Evolutionary conservation across 2,113 vertebrate species (phyloP), one percentile per base, ranked within the genome.

Genomic region (Phyllopteryx taeniolatus): DNA sequence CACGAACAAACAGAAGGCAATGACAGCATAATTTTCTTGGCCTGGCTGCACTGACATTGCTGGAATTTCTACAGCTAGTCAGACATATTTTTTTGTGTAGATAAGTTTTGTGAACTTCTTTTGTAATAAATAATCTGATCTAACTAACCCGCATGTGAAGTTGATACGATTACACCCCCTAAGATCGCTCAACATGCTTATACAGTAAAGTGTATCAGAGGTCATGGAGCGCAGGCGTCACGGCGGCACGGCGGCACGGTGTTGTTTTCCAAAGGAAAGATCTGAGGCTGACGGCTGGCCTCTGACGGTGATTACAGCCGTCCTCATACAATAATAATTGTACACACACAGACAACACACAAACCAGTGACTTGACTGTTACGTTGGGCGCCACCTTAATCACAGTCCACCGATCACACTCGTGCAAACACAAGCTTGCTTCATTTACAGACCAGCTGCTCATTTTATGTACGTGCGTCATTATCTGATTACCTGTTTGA

Each of bases 201-300:
- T 13, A 9, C 6, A 27, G 63, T 15, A 31, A 31, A 70, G 31
- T 22, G n/a, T 54, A 68, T 63, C 71, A 78, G 66, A 75, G 71
- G 62, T 70, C 68, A 69, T 14, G 2, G 54, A 31, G 44, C 0
- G 39, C 61, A 27, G 63, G 59, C 68, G 43, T 75, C 78, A 67
- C 8, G 56, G 44, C 19, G 57, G 60, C 60, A 67, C 8, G 54
- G 44, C 19, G 57, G 63, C 60, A 33, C 68, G 63, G 57, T 77
- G 54, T 80, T 74, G 71, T 79, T 85, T 82, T 80, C 46, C 49
- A 76, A 77, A 77, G 74, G 68, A 75, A 75, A 79, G 70, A 76
- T 61, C 46, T 78, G 78, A 84, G 79, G 72, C 87, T 81, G 66
- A 75, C 62, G 70, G 73, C 75, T 73, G 62, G 20, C 35, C 71